A percentile compares a stretch with the other conserved stretches of the same genome.
phyloP scores from a whole-genome alignment of 1,140 invertebrate species.

The Probaryconus sp. region DNA sequence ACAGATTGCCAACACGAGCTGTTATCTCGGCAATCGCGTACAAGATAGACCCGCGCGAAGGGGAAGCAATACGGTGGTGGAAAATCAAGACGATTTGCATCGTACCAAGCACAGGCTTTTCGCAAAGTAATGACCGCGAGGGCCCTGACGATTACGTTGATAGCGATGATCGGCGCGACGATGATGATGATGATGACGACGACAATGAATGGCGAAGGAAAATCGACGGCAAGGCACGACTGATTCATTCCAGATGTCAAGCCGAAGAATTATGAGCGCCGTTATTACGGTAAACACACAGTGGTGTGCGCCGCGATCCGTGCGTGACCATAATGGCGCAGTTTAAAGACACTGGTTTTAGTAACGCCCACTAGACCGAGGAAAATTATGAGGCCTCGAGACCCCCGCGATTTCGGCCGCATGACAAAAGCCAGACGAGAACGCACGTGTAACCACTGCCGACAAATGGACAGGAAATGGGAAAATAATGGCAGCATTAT shows the following conservation, averaged over 20 bases:
- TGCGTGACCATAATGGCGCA: constrained; percentile 21
- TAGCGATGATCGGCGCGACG: constrained; percentile 36
- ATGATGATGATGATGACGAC: constrained; percentile 27
- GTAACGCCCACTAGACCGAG: constrained; percentile 38
- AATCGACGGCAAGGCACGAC: constrained; percentile 18
- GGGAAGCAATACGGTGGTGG: constrained; percentile 39
- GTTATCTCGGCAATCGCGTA: constrained; percentile 60
- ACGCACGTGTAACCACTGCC: constrained; percentile 2
- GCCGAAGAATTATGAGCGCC: constrained; percentile 46
- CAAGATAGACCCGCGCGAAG: constrained; percentile 43
- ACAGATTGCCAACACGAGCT: constrained; percentile 64
- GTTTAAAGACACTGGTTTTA: constrained; percentile 32
- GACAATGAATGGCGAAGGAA: constrained; percentile 1
- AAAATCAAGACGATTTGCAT: constrained; percentile 51
- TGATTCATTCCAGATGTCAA: constrained; percentile 58
- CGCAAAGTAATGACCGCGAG: constrained; percentile 39
- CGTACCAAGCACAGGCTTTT: neutral
- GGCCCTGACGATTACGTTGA: constrained; percentile 42
- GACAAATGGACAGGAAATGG: constrained; percentile 47
- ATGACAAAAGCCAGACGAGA: constrained; percentile 43
- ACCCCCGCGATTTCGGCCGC: constrained; percentile 1
- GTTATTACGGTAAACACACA: constrained; percentile 41
- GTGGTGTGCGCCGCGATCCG: constrained; percentile 6
- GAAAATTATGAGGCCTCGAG: constrained; percentile 21
- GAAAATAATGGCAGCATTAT: constrained; percentile 47